phyloP scores from a whole-genome alignment of 2,113 vertebrate species.

The Microcebus ravelobensis region DNA sequence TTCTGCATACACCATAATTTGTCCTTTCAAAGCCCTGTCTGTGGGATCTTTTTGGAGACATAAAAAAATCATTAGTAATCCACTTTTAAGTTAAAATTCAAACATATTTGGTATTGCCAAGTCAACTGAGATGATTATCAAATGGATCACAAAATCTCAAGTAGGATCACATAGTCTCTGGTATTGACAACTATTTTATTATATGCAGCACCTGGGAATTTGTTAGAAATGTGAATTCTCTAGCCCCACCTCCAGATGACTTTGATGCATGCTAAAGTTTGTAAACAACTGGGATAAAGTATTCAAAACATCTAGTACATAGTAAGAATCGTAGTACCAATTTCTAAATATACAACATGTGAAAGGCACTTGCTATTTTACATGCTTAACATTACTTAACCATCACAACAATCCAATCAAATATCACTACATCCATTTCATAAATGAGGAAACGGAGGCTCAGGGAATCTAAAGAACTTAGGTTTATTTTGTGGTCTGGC shows the following conservation, averaged over 20 bases:
- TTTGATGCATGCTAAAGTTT: not conserved
- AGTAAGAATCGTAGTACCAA: not conserved
- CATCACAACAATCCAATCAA: not conserved
- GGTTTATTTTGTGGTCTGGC: not conserved
- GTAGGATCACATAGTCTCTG: not conserved
- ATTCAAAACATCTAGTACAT: not conserved
- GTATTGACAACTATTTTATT: not conserved
- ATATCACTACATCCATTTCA: not conserved
- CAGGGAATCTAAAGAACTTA: not conserved
- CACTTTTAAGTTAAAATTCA: not conserved
- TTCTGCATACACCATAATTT: not conserved
- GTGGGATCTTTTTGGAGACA: not conserved
- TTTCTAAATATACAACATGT: not conserved
- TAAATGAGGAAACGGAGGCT: not conserved
- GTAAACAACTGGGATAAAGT: not conserved
- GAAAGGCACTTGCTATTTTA: not conserved
- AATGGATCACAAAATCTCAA: not conserved
- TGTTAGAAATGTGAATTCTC: not conserved
- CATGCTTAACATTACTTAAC: not conserved
- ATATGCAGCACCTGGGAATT: not conserved
- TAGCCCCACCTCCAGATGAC: not conserved
- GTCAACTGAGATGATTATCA: not conserved
- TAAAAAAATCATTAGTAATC: not conserved
- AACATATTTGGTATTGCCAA: not conserved
- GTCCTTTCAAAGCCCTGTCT: not conserved